phyloP scores from a whole-genome alignment of 30 jellyfish, hydroid and myxozoan species.

The Pseudorhiza aurosa region DNA sequence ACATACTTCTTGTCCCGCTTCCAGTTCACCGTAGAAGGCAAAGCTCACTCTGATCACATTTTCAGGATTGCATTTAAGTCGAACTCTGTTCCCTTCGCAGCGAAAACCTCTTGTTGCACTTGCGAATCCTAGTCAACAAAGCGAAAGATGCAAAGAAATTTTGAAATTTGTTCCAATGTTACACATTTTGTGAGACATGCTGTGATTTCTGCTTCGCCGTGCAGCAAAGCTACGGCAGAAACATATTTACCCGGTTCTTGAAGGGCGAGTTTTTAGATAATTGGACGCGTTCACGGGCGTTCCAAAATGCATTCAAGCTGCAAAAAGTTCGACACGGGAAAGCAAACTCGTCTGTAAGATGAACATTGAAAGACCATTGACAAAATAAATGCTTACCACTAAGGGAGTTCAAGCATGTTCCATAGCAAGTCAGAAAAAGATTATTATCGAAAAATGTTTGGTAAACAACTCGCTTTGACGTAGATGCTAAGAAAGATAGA shows the following conservation, averaged over 20 bases:
- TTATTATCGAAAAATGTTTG: conserved; percentile 71
- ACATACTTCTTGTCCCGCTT: conserved; percentile 85
- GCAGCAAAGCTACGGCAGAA: no score
- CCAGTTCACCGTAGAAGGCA: conserved; percentile 78
- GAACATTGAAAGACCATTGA: no score
- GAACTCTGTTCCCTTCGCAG: conserved; percentile 81
- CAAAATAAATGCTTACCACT: conserved; percentile 54
- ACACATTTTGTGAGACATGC: no score
- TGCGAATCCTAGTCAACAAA: conserved; percentile 17
- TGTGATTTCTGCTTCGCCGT: no score
- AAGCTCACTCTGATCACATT: conserved; percentile 49
- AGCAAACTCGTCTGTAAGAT: no score
- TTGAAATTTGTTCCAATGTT: no score
- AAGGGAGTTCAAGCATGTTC: conserved; percentile 53
- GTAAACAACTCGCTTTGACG: conserved; percentile 59
- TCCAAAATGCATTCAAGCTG: no score
- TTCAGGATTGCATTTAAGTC: conserved; percentile 67
- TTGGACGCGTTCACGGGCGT: no score
- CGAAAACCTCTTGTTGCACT: conserved; percentile 46
- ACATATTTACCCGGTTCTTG: no score
- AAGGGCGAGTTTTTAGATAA: no score
- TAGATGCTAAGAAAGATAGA: conserved; percentile 11
- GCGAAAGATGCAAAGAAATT: background rate
- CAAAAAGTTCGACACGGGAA: no score
- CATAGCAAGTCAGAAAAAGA: conserved; percentile 63